Evolutionary conservation across 2,113 vertebrate genomes (phyloP).

Genomic region (Austrofundulus limnaeus): DNA sequence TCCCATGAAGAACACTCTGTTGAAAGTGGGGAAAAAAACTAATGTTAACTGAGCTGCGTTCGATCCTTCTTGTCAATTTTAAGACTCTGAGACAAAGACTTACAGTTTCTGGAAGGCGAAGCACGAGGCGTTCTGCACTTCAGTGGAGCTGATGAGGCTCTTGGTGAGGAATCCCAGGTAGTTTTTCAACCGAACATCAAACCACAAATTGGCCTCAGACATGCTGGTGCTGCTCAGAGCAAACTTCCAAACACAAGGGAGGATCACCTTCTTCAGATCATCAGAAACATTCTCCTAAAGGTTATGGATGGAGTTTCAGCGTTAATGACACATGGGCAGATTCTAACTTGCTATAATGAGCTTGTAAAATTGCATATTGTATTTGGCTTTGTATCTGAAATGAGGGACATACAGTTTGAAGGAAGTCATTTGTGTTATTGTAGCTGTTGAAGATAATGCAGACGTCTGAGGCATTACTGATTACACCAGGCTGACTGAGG

Average conservation of each 20-base stretch:
- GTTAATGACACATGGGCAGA: neutral
- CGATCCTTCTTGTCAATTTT: neutral
- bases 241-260: constrained; percentile 67
- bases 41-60: neutral
- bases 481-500: constrained; percentile 47
- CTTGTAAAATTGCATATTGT: no score
- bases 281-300: constrained; percentile 53
- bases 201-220: constrained; percentile 62
- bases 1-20: constrained; percentile 67
- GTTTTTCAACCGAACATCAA: constrained; percentile 40
- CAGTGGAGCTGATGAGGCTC: constrained; percentile 46
- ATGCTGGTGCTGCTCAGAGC: constrained; percentile 51
- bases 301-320: neutral
- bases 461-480: constrained; percentile 41
- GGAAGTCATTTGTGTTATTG: constrained; percentile 56
- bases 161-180: constrained; percentile 65
- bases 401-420: constrained; percentile 53
- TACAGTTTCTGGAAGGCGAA: constrained; percentile 68
- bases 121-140: constrained; percentile 60
- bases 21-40: constrained; percentile 6
- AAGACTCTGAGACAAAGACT: constrained; percentile 10
- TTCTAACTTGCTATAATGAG: neutral
- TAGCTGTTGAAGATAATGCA: constrained; percentile 64
- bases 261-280: constrained; percentile 39
- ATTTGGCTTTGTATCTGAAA: neutral